Base-by-base conservation (phyloP, 2,113 vertebrate genomes). In the Phalacrocorax carbo region DNA sequence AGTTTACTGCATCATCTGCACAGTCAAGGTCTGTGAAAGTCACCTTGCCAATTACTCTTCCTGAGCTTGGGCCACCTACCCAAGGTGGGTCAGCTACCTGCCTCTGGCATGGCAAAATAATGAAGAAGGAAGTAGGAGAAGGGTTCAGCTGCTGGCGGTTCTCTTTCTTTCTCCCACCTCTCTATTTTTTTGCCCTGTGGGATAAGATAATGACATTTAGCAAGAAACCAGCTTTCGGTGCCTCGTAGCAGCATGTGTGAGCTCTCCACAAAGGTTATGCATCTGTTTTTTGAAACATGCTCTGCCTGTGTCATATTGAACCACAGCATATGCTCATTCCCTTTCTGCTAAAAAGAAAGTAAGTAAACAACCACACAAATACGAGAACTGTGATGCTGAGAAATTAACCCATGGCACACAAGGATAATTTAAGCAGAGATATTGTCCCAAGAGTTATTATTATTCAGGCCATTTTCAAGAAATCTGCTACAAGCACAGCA, bases 401-500 rank as follows among this genome's bases (percentile, higher is more conserved):
- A 86, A 88, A 92, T 46, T 79, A 46, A 51, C 12, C 20, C n/a
- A 48, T 17, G 38, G 55, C n/a, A 75, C 26, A 51, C 20, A 75
- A 81, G 68, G 42, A 71, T 66, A 66, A 95, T 89, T 86, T 51
- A 71, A 83, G 55, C 55, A 85, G 87, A 89, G 52, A 23, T 71
- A 75, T 13, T 75, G 36, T 91, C 82, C 42, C 93, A 55, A n/a
- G 64, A 93, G 68, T 84, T 52, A 80, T 90, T 83, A 80, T 76
- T 93, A 92, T 92, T 93, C 75, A 93, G 44, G 34, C 27, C 55
- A 75, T 62, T 93, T 84, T 89, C 55, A 78, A 84, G 80, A 84
- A 84, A 84, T 75, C 52, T 68, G 32, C 64, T 64, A 48, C 22
- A 75, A 92, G 13, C 3, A 3, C n/a, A 64, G 60, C 2, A 4